A percentile compares a stretch with the other conserved stretches of the same genome.
phyloP scores from a whole-genome alignment of 1,140 invertebrate species.

The Heliothis subflexa region DNA sequence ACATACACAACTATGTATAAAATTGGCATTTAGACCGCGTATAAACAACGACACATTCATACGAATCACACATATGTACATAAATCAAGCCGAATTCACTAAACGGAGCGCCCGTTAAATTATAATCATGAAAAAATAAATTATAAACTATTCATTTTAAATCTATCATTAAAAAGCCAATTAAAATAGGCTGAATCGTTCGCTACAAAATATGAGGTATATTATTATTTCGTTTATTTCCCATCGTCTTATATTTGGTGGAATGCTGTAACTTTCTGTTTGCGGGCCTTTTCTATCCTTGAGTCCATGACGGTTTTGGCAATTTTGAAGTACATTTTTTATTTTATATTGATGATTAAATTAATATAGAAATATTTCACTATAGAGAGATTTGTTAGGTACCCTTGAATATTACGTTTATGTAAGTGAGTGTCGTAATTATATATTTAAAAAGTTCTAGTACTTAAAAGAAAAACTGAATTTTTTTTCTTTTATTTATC shows the following conservation, averaged over 20 bases:
- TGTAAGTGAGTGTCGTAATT: too few species aligned
- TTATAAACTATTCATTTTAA: conserved; percentile 37
- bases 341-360: not conserved
- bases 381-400: too few species aligned
- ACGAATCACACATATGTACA: conserved; percentile 44
- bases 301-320: conserved; percentile 23
- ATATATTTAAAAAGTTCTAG: too few species aligned
- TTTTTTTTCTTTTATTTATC: not conserved
- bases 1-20: conserved; percentile 57
- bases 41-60: conserved; percentile 54
- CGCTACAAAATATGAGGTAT: conserved; percentile 83
- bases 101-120: conserved; percentile 33
- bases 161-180: conserved; percentile 59
- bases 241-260: conserved; percentile 50
- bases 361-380: too few species aligned
- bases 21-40: conserved; percentile 54
- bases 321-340: conserved; percentile 1
- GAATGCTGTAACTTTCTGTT: conserved; percentile 50
- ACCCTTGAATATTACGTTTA: too few species aligned
- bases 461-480: too few species aligned
- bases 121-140: conserved; percentile 44
- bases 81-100: conserved; percentile 38
- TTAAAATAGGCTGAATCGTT: conserved; percentile 64
- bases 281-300: conserved; percentile 31
- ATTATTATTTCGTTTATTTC: conserved; percentile 59